Percentiles rank a stretch among this genome's conserved stretches.
Evolutionary conservation across 2,113 vertebrate genomes (phyloP).

Genomic region (Anarrhichthys ocellatus): DNA sequence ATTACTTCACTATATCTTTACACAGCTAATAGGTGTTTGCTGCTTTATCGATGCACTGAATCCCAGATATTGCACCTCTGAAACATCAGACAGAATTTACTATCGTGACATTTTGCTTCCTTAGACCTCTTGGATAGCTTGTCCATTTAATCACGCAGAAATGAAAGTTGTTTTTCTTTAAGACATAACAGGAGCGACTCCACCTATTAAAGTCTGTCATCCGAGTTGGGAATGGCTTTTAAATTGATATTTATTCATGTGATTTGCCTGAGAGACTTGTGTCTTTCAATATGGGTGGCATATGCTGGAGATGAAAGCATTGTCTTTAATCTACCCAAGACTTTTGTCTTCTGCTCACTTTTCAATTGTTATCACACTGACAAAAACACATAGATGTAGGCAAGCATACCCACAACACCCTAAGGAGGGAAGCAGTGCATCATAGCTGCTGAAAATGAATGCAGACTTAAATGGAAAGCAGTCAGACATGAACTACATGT

Average conservation of each 20-base stretch:
- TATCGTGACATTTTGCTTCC: constrained; percentile 24
- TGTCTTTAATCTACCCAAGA: constrained; percentile 86
- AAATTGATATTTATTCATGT: constrained; percentile 77
- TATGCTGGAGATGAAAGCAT: constrained; percentile 83
- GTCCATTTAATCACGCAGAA: constrained; percentile 2
- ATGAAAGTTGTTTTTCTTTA: not conserved
- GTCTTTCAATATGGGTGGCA: constrained; percentile 82
- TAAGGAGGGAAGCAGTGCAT: constrained; percentile 57
- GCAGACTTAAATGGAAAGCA: constrained; percentile 63
- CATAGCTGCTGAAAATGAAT: constrained; percentile 54
- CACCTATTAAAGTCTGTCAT: constrained; percentile 66
- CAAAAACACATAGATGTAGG: constrained; percentile 76
- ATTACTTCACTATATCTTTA: not conserved
- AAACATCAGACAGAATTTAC: constrained; percentile 10
- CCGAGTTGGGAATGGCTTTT: constrained; percentile 28
- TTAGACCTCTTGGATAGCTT: constrained; percentile 3
- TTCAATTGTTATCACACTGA: constrained; percentile 84
- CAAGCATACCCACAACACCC: constrained; percentile 61
- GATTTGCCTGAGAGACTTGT: constrained; percentile 79
- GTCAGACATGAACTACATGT: constrained; percentile 65
- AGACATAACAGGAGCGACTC: constrained; percentile 15
- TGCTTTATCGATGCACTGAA: not conserved
- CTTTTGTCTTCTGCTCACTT: constrained; percentile 86
- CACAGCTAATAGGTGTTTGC: not conserved
- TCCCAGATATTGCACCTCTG: not conserved